A percentile compares a stretch with the other conserved stretches of the same genome.
Evolutionary conservation across 2,888 invertebrate species (phyloP).

Genomic region (Apodemia zela): DNA sequence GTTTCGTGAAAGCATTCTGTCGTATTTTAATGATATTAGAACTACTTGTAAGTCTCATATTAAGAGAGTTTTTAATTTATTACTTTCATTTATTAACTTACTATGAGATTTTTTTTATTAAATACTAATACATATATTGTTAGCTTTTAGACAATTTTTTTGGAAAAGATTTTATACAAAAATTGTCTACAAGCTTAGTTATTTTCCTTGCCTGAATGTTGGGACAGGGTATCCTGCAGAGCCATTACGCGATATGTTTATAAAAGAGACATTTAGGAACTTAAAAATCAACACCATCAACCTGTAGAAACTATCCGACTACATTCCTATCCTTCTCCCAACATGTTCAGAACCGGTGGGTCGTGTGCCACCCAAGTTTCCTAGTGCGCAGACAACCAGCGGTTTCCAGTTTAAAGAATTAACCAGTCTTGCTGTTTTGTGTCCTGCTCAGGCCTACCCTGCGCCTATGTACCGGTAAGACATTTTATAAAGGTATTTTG

Average conservation of each 20-base stretch:
- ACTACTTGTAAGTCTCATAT: no score
- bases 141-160: no score
- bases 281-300: neutral
- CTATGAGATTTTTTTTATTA: no score
- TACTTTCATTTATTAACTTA: no score
- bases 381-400: constrained; percentile 81
- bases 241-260: constrained; percentile 51
- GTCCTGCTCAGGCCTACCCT: constrained; percentile 86
- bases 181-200: neutral
- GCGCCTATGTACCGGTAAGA: constrained; percentile 86
- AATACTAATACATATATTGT: no score
- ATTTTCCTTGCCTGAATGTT: constrained; percentile 93
- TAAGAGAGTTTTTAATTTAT: no score
- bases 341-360: constrained; percentile 84
- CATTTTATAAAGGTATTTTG: constrained; percentile 46
- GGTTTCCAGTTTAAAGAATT: constrained; percentile 80
- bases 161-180: no score
- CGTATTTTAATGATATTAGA: neutral
- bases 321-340: constrained; percentile 63
- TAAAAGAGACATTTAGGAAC: constrained; percentile 19
- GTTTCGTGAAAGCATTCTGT: neutral
- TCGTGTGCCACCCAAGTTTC: constrained; percentile 83
- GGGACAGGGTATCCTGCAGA: constrained; percentile 97
- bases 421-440: constrained; percentile 80
- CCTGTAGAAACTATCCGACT: neutral